Evolutionary conservation across 2,113 vertebrate genomes (phyloP), one percentile per base, ranked within the genome.

Genomic region (Sakesphorus luctuosus): DNA sequence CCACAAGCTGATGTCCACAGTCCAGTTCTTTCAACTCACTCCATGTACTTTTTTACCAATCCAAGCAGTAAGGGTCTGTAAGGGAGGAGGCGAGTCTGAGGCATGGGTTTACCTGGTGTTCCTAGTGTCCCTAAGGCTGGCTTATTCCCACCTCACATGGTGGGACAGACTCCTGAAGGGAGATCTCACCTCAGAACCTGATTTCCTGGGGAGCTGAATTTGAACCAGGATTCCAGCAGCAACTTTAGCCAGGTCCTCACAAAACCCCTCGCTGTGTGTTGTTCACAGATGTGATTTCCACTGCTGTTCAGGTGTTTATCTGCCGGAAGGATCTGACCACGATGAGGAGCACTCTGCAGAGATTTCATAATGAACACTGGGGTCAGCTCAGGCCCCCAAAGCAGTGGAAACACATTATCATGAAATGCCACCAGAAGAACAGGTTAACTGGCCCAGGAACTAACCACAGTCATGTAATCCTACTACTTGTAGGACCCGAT

Each of bases 61-160:
- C 20, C 55, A 81, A 71, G 63, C 9, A 72, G 10, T 38, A 68
- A 33, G 7, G 13, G 3, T 24, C 24, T 33, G 19, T 9, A 53
- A 56, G 52, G 35, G 12, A 61, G 19, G 7, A 33, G 19, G n/a
- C 18, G 55, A 38, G 14, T 3, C 1, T 5, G 19, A 58, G 13
- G 18, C 12, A n/a, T 17, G 19, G 31, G 19, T n/a, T 36, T 13
- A 16, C 13, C 18, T 87, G 63, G 7, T 77, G 25, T 85, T 62
- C 44, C 18, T 10, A 5, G 3, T 9, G 9, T 55, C 26, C 4
- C 0, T 28, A 21, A 65, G 10, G 6, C 4, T 38, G 11, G 7
- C 8, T 50, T 23, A 44, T 71, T 56, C 20, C 3, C 4, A 52
- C 11, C 69, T 62, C 40, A 8, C 0, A 0, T 25, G 15, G 5